A percentile compares a stretch with the other conserved stretches of the same genome.
phyloP scores from a whole-genome alignment of 2,113 vertebrate genomes.

The Murina feae region DNA sequence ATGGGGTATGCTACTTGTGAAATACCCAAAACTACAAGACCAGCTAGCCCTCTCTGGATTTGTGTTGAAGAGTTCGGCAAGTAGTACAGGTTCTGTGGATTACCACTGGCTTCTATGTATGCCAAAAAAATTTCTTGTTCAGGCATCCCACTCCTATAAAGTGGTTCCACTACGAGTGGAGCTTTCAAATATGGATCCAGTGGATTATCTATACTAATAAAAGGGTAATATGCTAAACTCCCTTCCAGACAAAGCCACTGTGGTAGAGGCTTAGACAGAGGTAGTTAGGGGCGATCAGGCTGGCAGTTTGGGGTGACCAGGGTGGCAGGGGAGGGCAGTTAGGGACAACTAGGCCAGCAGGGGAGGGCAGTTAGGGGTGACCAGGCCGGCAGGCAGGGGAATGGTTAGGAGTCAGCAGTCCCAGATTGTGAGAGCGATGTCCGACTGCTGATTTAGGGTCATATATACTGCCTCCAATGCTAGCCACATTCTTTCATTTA shows the following conservation, averaged over 20 bases:
- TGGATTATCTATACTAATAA: too few species aligned
- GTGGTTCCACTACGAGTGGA: background rate
- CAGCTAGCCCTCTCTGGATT: background rate
- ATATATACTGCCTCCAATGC: background rate
- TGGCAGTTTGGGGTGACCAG: too few species aligned
- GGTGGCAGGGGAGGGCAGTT: too few species aligned
- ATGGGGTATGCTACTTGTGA: background rate
- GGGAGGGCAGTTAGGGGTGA: too few species aligned
- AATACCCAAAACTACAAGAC: background rate
- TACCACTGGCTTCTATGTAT: background rate
- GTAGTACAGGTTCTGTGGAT: background rate
- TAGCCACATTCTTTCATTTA: background rate
- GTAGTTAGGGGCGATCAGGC: too few species aligned
- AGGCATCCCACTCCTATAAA: background rate
- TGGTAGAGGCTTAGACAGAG: too few species aligned
- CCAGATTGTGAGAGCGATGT: too few species aligned
- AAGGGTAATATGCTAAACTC: too few species aligned
- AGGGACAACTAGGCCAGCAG: too few species aligned
- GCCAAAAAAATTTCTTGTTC: background rate
- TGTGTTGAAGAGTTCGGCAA: background rate
- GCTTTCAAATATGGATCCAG: background rate
- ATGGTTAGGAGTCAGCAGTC: too few species aligned
- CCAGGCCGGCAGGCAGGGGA: too few species aligned
- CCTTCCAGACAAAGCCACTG: too few species aligned
- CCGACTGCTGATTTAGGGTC: background rate